Evolutionary conservation across 2,797 vertebrate species (phyloP).

Genomic region (Rhyacichthys aspro): DNA sequence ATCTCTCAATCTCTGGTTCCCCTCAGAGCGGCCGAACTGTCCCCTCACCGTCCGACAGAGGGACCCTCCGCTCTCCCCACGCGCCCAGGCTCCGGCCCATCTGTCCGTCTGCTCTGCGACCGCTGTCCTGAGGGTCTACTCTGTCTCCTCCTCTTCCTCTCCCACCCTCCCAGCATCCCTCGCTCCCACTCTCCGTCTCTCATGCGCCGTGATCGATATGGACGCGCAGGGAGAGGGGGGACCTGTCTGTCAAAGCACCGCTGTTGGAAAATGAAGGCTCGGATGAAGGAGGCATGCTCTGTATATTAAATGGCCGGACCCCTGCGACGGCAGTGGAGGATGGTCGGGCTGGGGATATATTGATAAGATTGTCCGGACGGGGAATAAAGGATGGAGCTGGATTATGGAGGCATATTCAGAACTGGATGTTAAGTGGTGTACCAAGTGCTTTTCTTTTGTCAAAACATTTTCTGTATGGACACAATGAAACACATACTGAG

Average conservation of each 20-base stretch:
- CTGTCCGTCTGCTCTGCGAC: constrained; percentile 69
- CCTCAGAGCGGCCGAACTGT: constrained; percentile 44
- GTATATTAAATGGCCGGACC: constrained; percentile 80
- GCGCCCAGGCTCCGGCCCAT: constrained; percentile 55
- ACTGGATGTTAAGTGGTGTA: constrained; percentile 5
- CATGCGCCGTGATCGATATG: constrained; percentile 80
- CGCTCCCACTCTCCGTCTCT: constrained; percentile 47
- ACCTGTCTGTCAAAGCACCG: constrained; percentile 79
- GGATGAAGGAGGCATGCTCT: constrained; percentile 80
- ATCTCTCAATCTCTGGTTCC: constrained; percentile 50
- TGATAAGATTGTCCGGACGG: constrained; percentile 71
- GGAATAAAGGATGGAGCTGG: too few relatives aligned
- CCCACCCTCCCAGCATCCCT: constrained; percentile 57
- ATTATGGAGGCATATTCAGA: not conserved
- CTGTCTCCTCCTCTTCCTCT: constrained; percentile 62
- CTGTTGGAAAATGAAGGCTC: constrained; percentile 77
- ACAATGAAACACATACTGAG: not conserved
- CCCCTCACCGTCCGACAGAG: constrained; percentile 71
- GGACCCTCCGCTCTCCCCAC: constrained; percentile 62
- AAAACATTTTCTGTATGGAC: too few relatives aligned
- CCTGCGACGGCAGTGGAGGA: constrained; percentile 57
- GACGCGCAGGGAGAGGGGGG: constrained; percentile 76
- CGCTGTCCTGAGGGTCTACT: constrained; percentile 73
- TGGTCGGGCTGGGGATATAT: constrained; percentile 64
- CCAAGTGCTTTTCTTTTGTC: constrained; percentile 7